phyloP scores from a whole-genome alignment of 2,797 vertebrate genomes.

The Enteromius trimaculatus region DNA sequence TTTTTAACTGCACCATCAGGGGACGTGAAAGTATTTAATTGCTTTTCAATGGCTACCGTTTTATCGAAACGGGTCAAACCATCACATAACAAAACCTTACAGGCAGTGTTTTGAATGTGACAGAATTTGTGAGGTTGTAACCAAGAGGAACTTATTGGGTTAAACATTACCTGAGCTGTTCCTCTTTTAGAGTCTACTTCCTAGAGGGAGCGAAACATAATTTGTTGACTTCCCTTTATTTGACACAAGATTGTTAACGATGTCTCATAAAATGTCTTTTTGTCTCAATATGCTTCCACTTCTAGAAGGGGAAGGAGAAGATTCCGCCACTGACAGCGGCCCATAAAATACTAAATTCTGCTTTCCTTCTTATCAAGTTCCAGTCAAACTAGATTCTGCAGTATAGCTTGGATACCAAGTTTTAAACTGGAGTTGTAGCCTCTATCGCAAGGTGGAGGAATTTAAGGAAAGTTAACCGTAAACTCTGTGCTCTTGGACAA shows the following conservation, averaged over 20 bases:
- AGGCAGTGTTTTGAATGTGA: conserved; percentile 28
- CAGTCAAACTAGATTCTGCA: conserved; percentile 14
- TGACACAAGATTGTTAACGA: conserved; percentile 50
- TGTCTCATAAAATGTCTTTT: conserved; percentile 53
- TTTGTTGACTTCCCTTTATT: conserved; percentile 55
- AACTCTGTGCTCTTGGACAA: neutral
- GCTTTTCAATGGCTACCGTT: neutral
- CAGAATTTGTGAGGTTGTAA: conserved; percentile 41
- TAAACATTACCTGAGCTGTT: conserved; percentile 54
- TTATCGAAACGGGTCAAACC: neutral
- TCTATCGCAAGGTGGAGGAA: neutral
- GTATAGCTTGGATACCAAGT: neutral
- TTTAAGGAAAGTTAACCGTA: neutral
- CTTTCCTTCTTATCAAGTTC: conserved; percentile 44
- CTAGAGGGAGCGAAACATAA: conserved; percentile 47
- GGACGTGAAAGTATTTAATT: neutral
- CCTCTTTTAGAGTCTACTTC: conserved; percentile 51
- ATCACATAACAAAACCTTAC: conserved; percentile 10
- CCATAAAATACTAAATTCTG: conserved; percentile 59
- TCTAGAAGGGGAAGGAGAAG: conserved; percentile 46
- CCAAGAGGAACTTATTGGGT: conserved; percentile 51
- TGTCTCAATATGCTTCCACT: conserved; percentile 37
- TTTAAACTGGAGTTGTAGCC: neutral
- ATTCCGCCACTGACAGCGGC: conserved; percentile 60
- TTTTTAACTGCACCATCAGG: neutral